phyloP scores from a whole-genome alignment of 1,140 invertebrate species.

The Drosophila arawakana region DNA sequence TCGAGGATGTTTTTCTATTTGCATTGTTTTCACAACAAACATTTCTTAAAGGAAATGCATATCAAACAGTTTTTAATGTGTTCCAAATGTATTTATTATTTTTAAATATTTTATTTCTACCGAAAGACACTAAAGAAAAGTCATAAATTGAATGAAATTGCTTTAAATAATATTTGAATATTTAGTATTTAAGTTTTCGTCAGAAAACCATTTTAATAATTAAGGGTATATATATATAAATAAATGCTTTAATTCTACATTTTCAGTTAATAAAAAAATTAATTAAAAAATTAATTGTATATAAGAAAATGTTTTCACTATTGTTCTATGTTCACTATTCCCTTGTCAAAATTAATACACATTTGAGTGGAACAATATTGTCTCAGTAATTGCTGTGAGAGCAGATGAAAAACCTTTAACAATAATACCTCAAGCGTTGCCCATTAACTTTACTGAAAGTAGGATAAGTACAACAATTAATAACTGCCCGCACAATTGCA shows the following conservation, averaged over 20 bases:
- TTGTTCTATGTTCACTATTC: not conserved
- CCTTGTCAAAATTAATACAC: constrained; percentile 3
- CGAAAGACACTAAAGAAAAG: too few species aligned
- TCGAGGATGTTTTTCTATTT: constrained; percentile 3
- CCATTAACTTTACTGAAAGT: constrained; percentile 33
- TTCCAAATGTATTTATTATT: too few species aligned
- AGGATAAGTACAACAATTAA: constrained; percentile 71
- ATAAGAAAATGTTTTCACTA: too few species aligned
- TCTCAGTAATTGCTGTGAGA: not conserved
- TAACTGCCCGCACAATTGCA: constrained; percentile 71
- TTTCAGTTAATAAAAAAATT: too few species aligned
- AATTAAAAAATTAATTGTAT: too few species aligned
- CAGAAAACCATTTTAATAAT: too few species aligned
- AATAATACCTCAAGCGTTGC: constrained; percentile 22
- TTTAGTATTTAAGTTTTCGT: too few species aligned
- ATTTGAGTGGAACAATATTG: constrained; percentile 4
- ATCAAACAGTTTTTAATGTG: constrained; percentile 1
- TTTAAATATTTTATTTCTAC: too few species aligned
- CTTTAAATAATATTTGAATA: too few species aligned
- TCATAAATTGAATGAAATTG: too few species aligned
- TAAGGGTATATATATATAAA: too few species aligned
- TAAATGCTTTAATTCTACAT: too few species aligned
- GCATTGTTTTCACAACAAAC: not conserved
- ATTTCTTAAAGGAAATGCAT: not conserved
- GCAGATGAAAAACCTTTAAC: constrained; percentile 13